phyloP scores from a whole-genome alignment of 2,888 invertebrate species.

The Coleophora deauratella region DNA sequence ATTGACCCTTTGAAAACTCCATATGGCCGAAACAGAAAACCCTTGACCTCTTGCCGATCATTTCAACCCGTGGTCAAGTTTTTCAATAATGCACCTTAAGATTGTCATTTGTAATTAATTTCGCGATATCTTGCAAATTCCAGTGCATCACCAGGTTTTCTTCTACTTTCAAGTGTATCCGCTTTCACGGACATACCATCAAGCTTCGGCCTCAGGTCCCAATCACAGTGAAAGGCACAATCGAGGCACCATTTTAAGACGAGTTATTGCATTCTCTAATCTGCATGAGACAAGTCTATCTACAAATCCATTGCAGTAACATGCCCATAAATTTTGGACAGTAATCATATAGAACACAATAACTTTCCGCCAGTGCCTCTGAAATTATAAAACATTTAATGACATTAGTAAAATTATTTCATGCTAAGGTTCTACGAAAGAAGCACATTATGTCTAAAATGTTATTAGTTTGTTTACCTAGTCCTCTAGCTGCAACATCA shows the following conservation, averaged over 20 bases:
- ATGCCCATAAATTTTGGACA: conserved; percentile 63
- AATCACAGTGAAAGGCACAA: conserved; percentile 70
- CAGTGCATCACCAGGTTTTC: conserved; percentile 74
- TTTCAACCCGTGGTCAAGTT: conserved; percentile 67
- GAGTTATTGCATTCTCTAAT: conserved; percentile 74
- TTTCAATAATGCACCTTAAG: conserved; percentile 66
- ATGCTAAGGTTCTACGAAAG: neutral
- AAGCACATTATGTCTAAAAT: conserved; percentile 7
- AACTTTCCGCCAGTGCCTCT: conserved; percentile 89
- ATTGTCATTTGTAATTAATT: neutral
- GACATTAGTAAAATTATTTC: too few species aligned
- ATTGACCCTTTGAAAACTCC: conserved; percentile 65
- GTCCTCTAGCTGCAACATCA: conserved; percentile 96
- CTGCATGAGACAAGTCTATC: conserved; percentile 57
- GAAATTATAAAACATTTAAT: conserved; percentile 77
- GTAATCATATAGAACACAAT: conserved; percentile 74
- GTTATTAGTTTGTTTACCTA: conserved; percentile 78
- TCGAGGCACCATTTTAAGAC: conserved; percentile 71
- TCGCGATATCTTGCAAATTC: conserved; percentile 21
- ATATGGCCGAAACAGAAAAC: conserved; percentile 71
- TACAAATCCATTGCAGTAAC: conserved; percentile 64
- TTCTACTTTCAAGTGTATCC: conserved; percentile 69
- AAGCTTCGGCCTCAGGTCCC: conserved; percentile 73
- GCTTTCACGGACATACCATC: conserved; percentile 68
- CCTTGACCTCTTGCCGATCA: conserved; percentile 68